Evolutionary conservation across 2,113 vertebrate species (phyloP).

Genomic region (Galbula dea): DNA sequence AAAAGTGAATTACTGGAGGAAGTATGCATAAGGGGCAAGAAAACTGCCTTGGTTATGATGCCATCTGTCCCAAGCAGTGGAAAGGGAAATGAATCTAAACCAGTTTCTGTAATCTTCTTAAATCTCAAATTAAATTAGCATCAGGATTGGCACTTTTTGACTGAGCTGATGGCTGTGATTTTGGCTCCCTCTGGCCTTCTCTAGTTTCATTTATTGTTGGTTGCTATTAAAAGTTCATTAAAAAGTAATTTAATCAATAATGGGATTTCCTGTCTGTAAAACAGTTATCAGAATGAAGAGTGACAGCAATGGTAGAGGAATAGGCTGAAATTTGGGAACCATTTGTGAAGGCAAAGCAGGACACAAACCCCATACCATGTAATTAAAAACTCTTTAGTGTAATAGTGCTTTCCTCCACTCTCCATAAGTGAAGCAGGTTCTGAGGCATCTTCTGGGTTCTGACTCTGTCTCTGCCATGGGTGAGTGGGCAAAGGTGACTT

Average conservation of each 20-base stretch:
- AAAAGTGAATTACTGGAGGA: neutral
- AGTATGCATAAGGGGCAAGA: neutral
- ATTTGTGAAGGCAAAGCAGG: neutral
- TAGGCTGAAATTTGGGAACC: neutral
- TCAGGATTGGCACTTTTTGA: conserved; percentile 6
- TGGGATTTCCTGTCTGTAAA: conserved; percentile 22
- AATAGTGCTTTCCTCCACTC: neutral
- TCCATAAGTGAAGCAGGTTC: neutral
- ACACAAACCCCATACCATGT: neutral
- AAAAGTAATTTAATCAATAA: conserved; percentile 13
- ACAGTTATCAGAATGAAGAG: conserved; percentile 14
- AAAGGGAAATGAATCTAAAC: conserved; percentile 14
- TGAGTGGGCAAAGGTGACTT: neutral
- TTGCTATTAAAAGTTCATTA: conserved; percentile 12
- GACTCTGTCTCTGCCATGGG: neutral
- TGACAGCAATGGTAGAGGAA: neutral
- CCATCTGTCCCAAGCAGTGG: neutral
- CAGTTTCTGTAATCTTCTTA: neutral
- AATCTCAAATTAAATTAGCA: conserved; percentile 29
- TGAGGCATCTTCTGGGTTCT: neutral
- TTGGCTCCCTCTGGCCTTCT: conserved; percentile 23
- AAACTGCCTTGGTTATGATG: conserved; percentile 10
- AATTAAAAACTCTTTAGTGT: neutral
- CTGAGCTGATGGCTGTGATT: neutral
- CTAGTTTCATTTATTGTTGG: conserved; percentile 17